These are phyloP conservation scores for Catharus minimus DNA, from an alignment of 2,113 vertebrate genomes.

Conservation along the genomic window DNA sequence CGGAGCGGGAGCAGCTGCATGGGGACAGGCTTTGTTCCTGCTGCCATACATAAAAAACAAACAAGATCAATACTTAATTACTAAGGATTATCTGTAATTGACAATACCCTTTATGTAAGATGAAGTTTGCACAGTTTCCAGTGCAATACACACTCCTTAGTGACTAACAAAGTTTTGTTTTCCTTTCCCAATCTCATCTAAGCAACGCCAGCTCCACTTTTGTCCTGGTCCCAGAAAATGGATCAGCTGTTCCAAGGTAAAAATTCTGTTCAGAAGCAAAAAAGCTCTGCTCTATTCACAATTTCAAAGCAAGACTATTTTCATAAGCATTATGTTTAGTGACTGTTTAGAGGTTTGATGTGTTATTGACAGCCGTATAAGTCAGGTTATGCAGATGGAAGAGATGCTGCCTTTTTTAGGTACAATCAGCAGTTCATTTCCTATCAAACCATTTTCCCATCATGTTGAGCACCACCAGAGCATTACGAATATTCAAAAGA, in stretches of 20 bases:
- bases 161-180: neutral
- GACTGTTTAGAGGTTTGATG: neutral
- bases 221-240: neutral
- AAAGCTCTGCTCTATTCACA: neutral
- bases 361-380: slow-evolving; percentile 24
- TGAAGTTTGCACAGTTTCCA: neutral
- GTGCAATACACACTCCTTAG: neutral
- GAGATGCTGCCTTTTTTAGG: slow-evolving; percentile 22
- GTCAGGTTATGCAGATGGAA: slow-evolving; percentile 22
- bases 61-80: neutral
- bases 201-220: neutral
- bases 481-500: neutral
- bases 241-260: neutral
- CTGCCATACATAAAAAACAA: neutral
- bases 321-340: neutral
- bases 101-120: neutral
- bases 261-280: neutral
- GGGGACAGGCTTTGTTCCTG: neutral
- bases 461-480: neutral
- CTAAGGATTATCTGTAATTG: neutral
- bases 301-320: neutral
- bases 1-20: neutral
- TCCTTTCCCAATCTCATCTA: neutral
- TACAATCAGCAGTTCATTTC: slow-evolving; percentile 55
- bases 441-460: slow-evolving; percentile 25